These are phyloP conservation scores for Ectropis crepuscularia DNA, from an alignment of 2,888 invertebrate species.

Conservation along the genomic window DNA sequence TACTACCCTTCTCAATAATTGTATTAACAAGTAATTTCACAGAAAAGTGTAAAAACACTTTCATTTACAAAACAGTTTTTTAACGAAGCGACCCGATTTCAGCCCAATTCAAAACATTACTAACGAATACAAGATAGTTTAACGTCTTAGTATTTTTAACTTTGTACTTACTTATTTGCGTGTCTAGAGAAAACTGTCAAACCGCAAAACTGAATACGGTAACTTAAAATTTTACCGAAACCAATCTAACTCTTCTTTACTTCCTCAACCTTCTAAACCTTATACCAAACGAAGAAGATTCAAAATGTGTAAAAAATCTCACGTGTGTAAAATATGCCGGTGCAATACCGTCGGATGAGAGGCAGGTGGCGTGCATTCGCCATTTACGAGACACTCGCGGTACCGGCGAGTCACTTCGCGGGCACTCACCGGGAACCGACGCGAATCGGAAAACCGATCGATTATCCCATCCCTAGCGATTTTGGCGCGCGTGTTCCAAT, in stretches of 20 bases:
- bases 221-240: conserved; percentile 11
- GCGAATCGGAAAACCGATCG: conserved; percentile 47
- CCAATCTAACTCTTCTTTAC: conserved; percentile 1
- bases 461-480: conserved; percentile 32
- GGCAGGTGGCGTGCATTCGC: conserved; percentile 66
- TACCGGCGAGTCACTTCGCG: conserved; percentile 67
- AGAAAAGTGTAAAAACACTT: too few relatives aligned
- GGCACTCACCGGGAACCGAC: conserved; percentile 41
- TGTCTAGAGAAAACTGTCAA: conserved; percentile 9
- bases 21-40: too few relatives aligned
- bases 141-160: too few relatives aligned
- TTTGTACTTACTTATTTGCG: neutral
- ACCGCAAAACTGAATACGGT: conserved; percentile 13
- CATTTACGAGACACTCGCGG: conserved; percentile 78
- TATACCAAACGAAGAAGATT: conserved; percentile 19
- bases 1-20: too few relatives aligned
- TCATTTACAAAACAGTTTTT: too few relatives aligned
- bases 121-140: too few relatives aligned
- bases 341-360: conserved; percentile 61
- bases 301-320: conserved; percentile 24
- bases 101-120: too few relatives aligned
- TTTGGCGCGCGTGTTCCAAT: conserved; percentile 32
- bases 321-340: conserved; percentile 45
- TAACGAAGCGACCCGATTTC: too few relatives aligned
- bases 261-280: conserved; percentile 4